Base-by-base conservation (phyloP, 2,797 vertebrate genomes). In the Scolopax bukidnonensis region DNA sequence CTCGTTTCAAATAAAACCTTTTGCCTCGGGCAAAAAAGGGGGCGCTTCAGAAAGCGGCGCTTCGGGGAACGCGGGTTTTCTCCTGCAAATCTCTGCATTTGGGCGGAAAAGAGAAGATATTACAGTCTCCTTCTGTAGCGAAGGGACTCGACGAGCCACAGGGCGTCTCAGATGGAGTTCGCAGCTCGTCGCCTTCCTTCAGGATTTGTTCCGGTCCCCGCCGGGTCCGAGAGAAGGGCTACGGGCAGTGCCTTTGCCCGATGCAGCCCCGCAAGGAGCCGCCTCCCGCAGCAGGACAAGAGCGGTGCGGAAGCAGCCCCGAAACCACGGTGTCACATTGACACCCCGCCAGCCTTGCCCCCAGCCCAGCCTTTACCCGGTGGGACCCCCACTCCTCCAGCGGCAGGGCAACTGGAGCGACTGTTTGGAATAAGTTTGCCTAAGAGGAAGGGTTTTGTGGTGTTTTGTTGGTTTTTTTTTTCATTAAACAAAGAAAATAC, bases 401-500 rank as follows among this genome's bases (percentile, higher is more conserved):
- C 79, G 74, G 84, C 40, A 45, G 61, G 24, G 96, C 94, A 97
- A 98, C 91, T 59, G 77, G 95, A 97, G 97, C 76, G 93, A 89
- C 89, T 96, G 96, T 97, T 97, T 96, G 76, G 87, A 94, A 8
- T 91, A 87, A 53, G 81, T 82, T 97, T 94, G 77, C 67, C 78
- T 70, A 86, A 81, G 28, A 93, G 90, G 84, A 90, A 67, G 45
- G 6, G 7, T 8, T 24, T n/a, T 48, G 47, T 14, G 9, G 47
- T 11, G 20, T 47, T 21, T 47, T 47, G 40, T 16, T 41, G 16
- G 6, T 41, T 57, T 19, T 8, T 78, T 87, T 96, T 93, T 96
- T 96, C 92, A 67, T 96, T 98, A 97, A 98, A 97, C 94, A 97
- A 97, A 97, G 89, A 95, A 97, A 98, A 97, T 97, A 95, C 63